Evolutionary conservation across 2,113 vertebrate genomes (phyloP), one percentile per base, ranked within the genome.

Genomic region (Leuciscus idus): DNA sequence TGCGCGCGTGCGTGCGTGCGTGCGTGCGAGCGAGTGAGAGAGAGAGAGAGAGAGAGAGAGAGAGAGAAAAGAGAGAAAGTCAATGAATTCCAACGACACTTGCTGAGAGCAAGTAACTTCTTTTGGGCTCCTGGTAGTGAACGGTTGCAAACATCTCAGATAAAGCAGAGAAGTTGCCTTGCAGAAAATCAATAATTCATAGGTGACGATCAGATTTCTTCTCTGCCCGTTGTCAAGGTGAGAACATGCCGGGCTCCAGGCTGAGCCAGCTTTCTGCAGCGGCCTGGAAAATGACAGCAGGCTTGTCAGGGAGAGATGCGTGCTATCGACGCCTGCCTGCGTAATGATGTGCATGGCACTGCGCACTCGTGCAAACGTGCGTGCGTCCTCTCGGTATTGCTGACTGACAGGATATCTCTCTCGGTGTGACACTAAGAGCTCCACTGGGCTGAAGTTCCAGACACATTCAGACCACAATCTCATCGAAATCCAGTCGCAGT

Each of bases 131-230:
- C 70, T 59, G 62, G 82, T 84, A 83, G 86, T 78, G 81, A 57
- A 81, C 10, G 50, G 57, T 64, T 66, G 74, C 81, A 87, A 88
- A 90, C 87, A 89, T 84, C 74, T 52, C 26, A 36, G 76, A 83
- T 75, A 87, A 87, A 89, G 62, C 59, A 75, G 78, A 89, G 79
- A 85, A 86, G 64, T 75, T 86, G 57, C 73, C 86, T 84, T 86
- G 84, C 87, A 87, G 75, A 89, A 90, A 89, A 91, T 90, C 88
- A 86, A 91, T 90, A 91, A 90, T 91, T 89, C 90, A 91, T 88
- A 87, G 85, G 85, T 90, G 88, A 88, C 81, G 78, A 89, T 90
- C 90, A 85, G 89, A 86, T 91, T 87, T 87, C 85, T 76, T 88
- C 84, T 83, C 82, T 75, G 74, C 62, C 84, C 36, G 30, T 88